Conservation (phyloP, 2,797 vertebrate genomes). For the Falco rusticolus region DNA sequence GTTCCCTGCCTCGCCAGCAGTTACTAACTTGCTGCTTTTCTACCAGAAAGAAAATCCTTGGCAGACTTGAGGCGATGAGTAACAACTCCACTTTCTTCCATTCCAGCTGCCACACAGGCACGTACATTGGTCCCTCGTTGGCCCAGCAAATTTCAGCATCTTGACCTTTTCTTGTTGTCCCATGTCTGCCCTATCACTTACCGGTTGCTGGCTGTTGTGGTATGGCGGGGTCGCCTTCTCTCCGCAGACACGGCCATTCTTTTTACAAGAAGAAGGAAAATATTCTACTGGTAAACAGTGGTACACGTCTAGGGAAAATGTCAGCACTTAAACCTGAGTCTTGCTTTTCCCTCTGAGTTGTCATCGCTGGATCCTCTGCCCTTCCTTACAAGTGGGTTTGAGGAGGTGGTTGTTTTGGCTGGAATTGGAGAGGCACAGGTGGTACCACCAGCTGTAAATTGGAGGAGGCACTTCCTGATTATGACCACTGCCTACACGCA, state of each 20-base stretch:
- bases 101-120: constrained; percentile 4
- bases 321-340: constrained; percentile 13
- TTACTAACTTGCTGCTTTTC: not conserved
- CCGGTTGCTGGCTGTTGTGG: accelerated
- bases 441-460: constrained; percentile 72
- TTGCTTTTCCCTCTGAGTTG: constrained; percentile 27
- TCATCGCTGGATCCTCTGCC: constrained; percentile 54
- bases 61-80: constrained; percentile 34
- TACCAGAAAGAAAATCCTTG: constrained; percentile 41
- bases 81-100: constrained; percentile 4
- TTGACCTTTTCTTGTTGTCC: not conserved
- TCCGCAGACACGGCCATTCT: not conserved
- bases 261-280: not conserved
- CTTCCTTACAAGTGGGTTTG: constrained; percentile 63
- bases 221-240: not conserved
- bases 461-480: constrained; percentile 73
- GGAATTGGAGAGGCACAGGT: constrained; percentile 69
- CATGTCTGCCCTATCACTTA: not conserved
- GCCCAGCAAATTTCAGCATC: not conserved
- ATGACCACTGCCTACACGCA: constrained; percentile 69
- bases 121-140: accelerated
- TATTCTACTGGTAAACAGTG: not conserved
- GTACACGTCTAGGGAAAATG: constrained; percentile 1
- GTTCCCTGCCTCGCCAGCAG: not conserved
- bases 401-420: constrained; percentile 72